These are phyloP conservation scores for Agrotis puta DNA, from an alignment of 2,888 invertebrate genomes.

Conservation along the genomic window DNA sequence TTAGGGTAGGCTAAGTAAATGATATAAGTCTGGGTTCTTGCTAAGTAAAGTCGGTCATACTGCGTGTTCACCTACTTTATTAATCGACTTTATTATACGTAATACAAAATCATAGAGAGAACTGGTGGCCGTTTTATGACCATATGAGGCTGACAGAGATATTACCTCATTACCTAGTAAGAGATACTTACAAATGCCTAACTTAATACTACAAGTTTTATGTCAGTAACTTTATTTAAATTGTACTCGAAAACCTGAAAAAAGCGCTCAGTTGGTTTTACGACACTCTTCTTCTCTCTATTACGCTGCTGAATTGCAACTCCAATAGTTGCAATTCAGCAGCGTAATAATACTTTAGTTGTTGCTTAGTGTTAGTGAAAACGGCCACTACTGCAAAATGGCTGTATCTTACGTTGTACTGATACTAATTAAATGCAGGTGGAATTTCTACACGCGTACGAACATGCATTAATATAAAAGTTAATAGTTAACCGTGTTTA, in stretches of 20 bases:
- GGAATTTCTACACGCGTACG: conserved; percentile 9
- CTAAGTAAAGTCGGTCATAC: neutral
- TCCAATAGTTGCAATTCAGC: no score
- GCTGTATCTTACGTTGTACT: conserved; percentile 6
- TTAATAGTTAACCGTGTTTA: conserved; percentile 7
- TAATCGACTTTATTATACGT: neutral
- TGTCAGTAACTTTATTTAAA: no score
- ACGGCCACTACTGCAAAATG: neutral
- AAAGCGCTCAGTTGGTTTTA: no score
- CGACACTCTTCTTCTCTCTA: no score
- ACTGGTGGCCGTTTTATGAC: neutral
- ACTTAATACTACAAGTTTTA: neutral
- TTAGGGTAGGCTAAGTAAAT: no score
- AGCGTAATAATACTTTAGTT: no score
- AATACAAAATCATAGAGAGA: neutral
- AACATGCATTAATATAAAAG: conserved; percentile 12
- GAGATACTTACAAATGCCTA: neutral
- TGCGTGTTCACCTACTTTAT: neutral
- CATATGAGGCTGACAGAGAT: neutral
- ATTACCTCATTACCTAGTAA: conserved; percentile 8
- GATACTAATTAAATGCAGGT: conserved; percentile 10
- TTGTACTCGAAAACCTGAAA: no score
- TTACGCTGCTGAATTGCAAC: no score
- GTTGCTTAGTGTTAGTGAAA: neutral
- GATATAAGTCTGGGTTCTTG: no score